These are phyloP conservation scores for Rhyacophila brunnea DNA, from an alignment of 1,140 invertebrate genomes.

Conservation along the genomic window DNA sequence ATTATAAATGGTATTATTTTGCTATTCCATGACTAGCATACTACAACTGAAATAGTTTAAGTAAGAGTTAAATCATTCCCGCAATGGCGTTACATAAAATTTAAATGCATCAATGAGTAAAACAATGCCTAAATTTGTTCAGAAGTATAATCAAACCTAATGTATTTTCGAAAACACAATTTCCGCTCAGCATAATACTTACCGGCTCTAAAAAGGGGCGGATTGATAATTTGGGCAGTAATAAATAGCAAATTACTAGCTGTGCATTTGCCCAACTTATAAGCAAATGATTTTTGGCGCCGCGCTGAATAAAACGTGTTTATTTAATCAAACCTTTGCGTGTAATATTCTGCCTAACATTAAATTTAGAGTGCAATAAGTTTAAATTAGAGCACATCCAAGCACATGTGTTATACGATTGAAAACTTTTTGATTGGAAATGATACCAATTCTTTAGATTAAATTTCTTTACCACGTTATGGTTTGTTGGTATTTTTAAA, in stretches of 20 bases:
- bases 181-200: neutral
- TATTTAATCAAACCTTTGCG: slow-evolving; percentile 17
- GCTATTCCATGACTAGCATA: too few relatives aligned
- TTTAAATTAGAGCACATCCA: too few relatives aligned
- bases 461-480: too few relatives aligned
- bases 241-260: slow-evolving; percentile 21
- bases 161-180: neutral
- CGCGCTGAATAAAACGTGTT: slow-evolving; percentile 7
- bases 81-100: too few relatives aligned
- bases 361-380: neutral
- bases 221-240: slow-evolving; percentile 16
- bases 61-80: too few relatives aligned
- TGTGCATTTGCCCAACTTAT: slow-evolving; percentile 11
- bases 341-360: neutral
- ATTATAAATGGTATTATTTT: too few relatives aligned
- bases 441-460: too few relatives aligned
- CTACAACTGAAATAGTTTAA: too few relatives aligned
- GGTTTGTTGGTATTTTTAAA: too few relatives aligned
- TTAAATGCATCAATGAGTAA: too few relatives aligned
- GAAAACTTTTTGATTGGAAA: too few relatives aligned
- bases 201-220: neutral
- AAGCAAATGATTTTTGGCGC: slow-evolving; percentile 7
- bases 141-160: neutral
- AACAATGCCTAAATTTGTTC: neutral
- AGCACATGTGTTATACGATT: too few relatives aligned